A percentile compares a stretch with the other conserved stretches of the same genome.
These are phyloP conservation scores for Girardia tigrina DNA, from an alignment of 2,888 invertebrate species.

Conservation along the genomic window DNA sequence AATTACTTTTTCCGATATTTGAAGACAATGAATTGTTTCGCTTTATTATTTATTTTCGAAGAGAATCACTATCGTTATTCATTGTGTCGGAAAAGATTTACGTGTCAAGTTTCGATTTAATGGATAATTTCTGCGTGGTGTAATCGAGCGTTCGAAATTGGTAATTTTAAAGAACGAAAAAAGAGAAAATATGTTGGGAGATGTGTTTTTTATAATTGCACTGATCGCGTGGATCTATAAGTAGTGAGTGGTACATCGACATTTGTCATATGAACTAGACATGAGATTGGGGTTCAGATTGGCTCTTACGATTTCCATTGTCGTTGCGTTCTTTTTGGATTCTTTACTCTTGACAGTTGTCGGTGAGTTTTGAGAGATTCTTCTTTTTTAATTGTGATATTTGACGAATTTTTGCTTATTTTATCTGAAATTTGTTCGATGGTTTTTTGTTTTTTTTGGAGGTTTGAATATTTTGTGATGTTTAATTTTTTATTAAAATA, in stretches of 20 bases:
- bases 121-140: neutral
- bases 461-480: neutral
- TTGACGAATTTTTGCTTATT: neutral
- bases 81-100: neutral
- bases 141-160: neutral
- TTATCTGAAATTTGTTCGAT: no score
- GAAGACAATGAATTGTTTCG: neutral
- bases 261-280: neutral
- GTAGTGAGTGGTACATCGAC: neutral
- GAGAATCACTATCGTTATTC: neutral
- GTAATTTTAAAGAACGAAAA: no score
- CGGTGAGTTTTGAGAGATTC: neutral
- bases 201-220: no score
- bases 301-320: neutral
- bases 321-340: conserved; percentile 6
- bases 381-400: neutral
- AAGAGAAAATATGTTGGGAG: no score
- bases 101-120: neutral
- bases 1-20: neutral
- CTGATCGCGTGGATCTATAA: no score
- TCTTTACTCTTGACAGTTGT: conserved; percentile 21
- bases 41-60: neutral
- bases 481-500: neutral
- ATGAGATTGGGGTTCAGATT: neutral
- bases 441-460: no score